Percentiles rank a stretch among this genome's conserved stretches.
phyloP scores from a whole-genome alignment of 2,888 invertebrate genomes.

The Melinopterus prodromus region DNA sequence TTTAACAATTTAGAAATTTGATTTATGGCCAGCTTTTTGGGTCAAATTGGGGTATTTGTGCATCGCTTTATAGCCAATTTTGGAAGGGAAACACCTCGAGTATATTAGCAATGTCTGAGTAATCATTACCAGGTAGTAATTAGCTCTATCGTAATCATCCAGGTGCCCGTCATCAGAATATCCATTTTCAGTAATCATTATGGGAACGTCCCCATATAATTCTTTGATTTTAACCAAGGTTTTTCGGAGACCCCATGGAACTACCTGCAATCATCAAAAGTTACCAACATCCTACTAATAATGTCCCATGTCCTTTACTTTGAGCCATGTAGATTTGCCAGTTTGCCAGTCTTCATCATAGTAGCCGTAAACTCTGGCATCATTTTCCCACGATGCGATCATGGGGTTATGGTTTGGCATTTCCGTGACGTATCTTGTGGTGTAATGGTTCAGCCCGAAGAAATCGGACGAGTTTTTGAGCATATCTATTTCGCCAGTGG shows the following conservation, averaged over 20 bases:
- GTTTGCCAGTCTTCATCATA: neutral
- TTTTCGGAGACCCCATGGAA: conserved; percentile 27
- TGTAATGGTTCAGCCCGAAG: conserved; percentile 72
- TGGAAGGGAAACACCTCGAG: too few species aligned
- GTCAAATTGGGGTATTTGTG: too few species aligned
- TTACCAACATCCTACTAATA: neutral
- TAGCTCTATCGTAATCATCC: conserved; percentile 29
- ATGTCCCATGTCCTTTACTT: neutral
- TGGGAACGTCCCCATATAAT: conserved; percentile 28
- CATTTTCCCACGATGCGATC: neutral
- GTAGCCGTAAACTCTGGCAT: neutral
- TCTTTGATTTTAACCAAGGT: conserved; percentile 24
- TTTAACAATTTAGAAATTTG: too few species aligned
- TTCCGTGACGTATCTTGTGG: conserved; percentile 51
- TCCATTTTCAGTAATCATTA: conserved; percentile 36
- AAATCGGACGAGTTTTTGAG: conserved; percentile 67
- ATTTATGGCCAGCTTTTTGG: too few species aligned
- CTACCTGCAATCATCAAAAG: conserved; percentile 11
- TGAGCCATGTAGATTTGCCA: neutral
- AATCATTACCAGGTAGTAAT: conserved; percentile 31
- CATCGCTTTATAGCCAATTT: too few species aligned
- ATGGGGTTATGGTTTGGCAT: conserved; percentile 56
- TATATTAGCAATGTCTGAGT: neutral
- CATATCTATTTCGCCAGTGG: conserved; percentile 57
- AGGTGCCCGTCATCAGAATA: conserved; percentile 14